Evolutionary conservation across 2,888 invertebrate genomes (phyloP).

Genomic region (Timandra comae): DNA sequence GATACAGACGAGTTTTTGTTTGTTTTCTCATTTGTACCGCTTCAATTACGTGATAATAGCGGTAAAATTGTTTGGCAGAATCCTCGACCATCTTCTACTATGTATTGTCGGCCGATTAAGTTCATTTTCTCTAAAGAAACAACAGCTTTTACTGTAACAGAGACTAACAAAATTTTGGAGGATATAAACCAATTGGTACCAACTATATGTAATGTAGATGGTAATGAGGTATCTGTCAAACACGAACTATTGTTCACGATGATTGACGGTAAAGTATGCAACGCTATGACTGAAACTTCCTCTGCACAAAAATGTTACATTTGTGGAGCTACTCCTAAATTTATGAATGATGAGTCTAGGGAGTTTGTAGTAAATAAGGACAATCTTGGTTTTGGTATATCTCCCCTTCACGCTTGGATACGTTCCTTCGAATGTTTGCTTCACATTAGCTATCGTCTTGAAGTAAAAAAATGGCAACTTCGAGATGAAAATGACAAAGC

Average conservation of each 20-base stretch:
- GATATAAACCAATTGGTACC: conserved; percentile 9
- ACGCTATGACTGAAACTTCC: conserved; percentile 24
- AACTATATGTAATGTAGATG: conserved; percentile 4
- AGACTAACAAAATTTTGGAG: conserved; percentile 12
- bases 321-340: conserved; percentile 29
- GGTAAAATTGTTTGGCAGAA: conserved; percentile 12
- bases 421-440: conserved; percentile 28
- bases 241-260: conserved; percentile 26
- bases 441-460: conserved; percentile 33
- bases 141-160: conserved; percentile 8
- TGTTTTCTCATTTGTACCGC: conserved; percentile 7
- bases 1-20: conserved; percentile 10
- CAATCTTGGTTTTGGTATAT: conserved; percentile 25
- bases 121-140: conserved; percentile 17
- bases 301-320: conserved; percentile 34
- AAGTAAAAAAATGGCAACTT: conserved; percentile 28
- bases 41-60: conserved; percentile 5
- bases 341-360: conserved; percentile 10
- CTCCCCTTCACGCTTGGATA: conserved; percentile 29
- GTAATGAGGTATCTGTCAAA: conserved; percentile 10
- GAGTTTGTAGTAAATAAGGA: conserved; percentile 2
- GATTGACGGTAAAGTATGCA: conserved; percentile 16
- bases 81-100: conserved; percentile 15
- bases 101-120: conserved; percentile 16
- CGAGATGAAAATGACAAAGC: conserved; percentile 3